phyloP scores from a whole-genome alignment of 2,113 vertebrate species.

The Indri indri region DNA sequence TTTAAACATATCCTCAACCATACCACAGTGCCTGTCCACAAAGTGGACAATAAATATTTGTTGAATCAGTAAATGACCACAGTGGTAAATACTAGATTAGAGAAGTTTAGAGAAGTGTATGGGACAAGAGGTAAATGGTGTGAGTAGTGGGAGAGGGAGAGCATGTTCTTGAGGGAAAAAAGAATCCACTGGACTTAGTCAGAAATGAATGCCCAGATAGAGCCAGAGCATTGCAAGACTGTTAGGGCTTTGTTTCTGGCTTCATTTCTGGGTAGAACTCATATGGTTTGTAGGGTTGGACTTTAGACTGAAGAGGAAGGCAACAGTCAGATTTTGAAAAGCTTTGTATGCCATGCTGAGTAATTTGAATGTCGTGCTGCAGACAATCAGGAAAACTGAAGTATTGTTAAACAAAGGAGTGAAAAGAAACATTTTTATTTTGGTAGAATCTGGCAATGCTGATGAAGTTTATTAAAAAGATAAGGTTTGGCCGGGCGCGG shows the following conservation, averaged over 20 bases:
- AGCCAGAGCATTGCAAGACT: background rate
- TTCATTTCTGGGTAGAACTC: background rate
- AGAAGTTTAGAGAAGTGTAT: background rate
- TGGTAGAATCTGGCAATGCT: background rate
- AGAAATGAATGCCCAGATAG: background rate
- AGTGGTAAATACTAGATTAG: background rate
- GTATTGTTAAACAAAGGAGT: background rate
- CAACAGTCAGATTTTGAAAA: background rate
- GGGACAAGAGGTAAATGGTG: background rate
- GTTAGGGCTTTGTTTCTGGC: background rate
- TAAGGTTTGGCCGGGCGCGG: no score
- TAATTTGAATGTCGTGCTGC: background rate
- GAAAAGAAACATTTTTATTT: background rate
- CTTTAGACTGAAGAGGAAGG: background rate
- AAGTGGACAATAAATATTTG: background rate
- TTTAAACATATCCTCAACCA: background rate
- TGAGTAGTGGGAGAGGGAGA: background rate
- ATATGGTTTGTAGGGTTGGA: background rate
- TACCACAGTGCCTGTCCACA: background rate
- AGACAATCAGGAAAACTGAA: background rate
- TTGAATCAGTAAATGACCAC: background rate
- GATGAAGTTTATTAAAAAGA: background rate
- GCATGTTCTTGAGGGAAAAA: background rate
- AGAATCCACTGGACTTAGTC: background rate
- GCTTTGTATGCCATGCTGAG: background rate